phyloP scores from a whole-genome alignment of 1,140 invertebrate species.

The Drosophila lini region DNA sequence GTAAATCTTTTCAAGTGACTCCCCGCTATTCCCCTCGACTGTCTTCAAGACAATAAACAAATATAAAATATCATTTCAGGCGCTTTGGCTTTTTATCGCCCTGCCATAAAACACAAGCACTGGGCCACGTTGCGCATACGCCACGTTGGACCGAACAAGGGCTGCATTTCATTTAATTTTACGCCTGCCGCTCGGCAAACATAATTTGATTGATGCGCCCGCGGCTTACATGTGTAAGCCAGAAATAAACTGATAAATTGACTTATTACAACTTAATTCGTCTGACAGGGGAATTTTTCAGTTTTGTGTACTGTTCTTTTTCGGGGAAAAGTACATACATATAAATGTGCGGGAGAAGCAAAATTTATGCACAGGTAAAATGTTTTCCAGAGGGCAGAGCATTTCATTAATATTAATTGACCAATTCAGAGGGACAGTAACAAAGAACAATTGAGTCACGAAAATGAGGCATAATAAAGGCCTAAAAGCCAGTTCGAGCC shows the following conservation, averaged over 20 bases:
- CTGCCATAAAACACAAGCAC: slow-evolving; percentile 48
- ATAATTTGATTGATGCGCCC: slow-evolving; percentile 40
- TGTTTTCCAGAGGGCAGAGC: slow-evolving; percentile 9
- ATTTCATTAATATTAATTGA: slow-evolving; percentile 83
- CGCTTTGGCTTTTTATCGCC: slow-evolving; percentile 56
- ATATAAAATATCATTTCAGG: slow-evolving; percentile 51
- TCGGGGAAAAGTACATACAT: not conserved
- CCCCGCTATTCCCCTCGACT: not conserved
- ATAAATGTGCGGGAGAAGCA: slow-evolving; percentile 3
- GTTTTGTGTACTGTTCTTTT: slow-evolving; percentile 6
- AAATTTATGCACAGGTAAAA: slow-evolving; percentile 56
- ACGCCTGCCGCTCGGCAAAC: slow-evolving; percentile 28
- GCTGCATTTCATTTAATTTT: slow-evolving; percentile 58
- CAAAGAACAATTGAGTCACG: slow-evolving; percentile 38
- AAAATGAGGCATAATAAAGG: slow-evolving; percentile 45
- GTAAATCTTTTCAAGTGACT: slow-evolving; percentile 64
- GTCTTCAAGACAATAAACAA: slow-evolving; percentile 30
- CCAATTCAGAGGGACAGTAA: slow-evolving; percentile 66
- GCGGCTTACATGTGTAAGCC: slow-evolving; percentile 59
- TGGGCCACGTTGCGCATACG: slow-evolving; percentile 59
- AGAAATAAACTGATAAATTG: slow-evolving; percentile 73
- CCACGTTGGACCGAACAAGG: slow-evolving; percentile 19
- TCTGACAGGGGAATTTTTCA: slow-evolving; percentile 21
- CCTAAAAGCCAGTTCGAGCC: slow-evolving; percentile 49
- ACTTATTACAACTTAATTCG: slow-evolving; percentile 66